Base-by-base conservation (phyloP, 2,888 invertebrate species). In the Caenorhabditis zanzibari region DNA sequence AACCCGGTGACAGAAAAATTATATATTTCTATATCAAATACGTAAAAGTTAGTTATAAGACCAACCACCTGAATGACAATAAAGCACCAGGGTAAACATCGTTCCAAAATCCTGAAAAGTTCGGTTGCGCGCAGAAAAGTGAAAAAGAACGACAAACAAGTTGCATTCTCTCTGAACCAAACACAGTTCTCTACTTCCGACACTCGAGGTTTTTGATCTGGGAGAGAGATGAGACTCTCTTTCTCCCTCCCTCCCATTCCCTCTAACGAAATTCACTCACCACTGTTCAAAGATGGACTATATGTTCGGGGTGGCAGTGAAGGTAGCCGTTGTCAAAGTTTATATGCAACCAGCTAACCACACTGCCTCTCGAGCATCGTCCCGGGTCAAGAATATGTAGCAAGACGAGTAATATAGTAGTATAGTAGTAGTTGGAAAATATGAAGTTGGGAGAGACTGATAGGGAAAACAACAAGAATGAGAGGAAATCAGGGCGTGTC, bases 311-410 rank as follows among this genome's bases (percentile, higher is more conserved):
- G 72, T 76, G 88, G 88, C 88, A 88, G 86, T 88, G 88, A 72
- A 84, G 88, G 82, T 85, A 88, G 88, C 88, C 86, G 88, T 88
- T 88, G 88, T 61, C 85, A 72, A 63, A 1, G 9, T 44, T 19
- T 52, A 16, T 28, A 81, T 74, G 85, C 88, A 88, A 88, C 88
- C 88, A 88, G 88, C 88, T 88, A 88, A 88, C 88, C 88, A 88
- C 88, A 88, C 88, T 88, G 88, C 88, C 88, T 85, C 79, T 47
- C 83, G 80, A 82, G 58, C 82, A 77, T 35, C 22, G 68, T 75
- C 69, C 75, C 2, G 26, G 41, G 35, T 22, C 26, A 52, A 14
- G 32, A 66, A 64, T 64, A 64, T 24, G 5, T 47, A 19, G 47
- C n/a, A 3, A 47, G 24, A 41, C 2, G 41, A 41, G 61, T 61